phyloP scores from a whole-genome alignment of 2,113 vertebrate species.

The Hiodon alosoides region DNA sequence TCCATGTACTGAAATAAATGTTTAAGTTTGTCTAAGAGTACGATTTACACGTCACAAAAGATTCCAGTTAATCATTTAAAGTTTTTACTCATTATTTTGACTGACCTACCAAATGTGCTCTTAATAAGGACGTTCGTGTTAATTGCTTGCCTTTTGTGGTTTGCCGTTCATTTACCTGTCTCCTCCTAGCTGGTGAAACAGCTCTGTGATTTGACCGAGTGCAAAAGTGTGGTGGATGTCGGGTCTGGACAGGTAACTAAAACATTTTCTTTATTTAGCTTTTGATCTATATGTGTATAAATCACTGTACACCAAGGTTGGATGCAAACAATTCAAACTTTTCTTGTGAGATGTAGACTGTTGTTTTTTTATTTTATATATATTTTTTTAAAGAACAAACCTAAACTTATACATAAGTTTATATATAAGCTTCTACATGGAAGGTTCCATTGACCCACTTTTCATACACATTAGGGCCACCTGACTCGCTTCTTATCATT shows the following conservation, averaged over 20 bases:
- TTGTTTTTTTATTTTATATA: neutral
- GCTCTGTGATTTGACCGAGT: slow-evolving; percentile 67
- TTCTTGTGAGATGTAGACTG: neutral
- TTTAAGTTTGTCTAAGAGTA: too few relatives aligned
- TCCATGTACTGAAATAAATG: too few relatives aligned
- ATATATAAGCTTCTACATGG: neutral
- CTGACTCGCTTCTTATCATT: slow-evolving; percentile 81
- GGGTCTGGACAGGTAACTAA: slow-evolving; percentile 83
- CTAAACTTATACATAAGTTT: neutral
- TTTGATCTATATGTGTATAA: too few relatives aligned
- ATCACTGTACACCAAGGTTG: too few relatives aligned
- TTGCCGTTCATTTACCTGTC: neutral
- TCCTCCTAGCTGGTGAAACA: slow-evolving; percentile 69
- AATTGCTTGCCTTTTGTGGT: neutral
- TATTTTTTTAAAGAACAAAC: neutral
- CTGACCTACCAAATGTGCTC: neutral
- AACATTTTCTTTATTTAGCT: too few relatives aligned
- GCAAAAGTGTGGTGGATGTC: slow-evolving; percentile 73
- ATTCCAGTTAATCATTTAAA: too few relatives aligned
- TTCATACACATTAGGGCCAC: slow-evolving; percentile 68
- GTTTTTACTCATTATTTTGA: too few relatives aligned
- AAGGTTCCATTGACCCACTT: neutral
- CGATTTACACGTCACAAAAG: too few relatives aligned
- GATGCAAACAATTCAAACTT: too few relatives aligned
- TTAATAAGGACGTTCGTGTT: neutral